These are phyloP conservation scores for Platynereis dumerilii DNA, from an alignment of 2,888 invertebrate species.

Conservation along the genomic window DNA sequence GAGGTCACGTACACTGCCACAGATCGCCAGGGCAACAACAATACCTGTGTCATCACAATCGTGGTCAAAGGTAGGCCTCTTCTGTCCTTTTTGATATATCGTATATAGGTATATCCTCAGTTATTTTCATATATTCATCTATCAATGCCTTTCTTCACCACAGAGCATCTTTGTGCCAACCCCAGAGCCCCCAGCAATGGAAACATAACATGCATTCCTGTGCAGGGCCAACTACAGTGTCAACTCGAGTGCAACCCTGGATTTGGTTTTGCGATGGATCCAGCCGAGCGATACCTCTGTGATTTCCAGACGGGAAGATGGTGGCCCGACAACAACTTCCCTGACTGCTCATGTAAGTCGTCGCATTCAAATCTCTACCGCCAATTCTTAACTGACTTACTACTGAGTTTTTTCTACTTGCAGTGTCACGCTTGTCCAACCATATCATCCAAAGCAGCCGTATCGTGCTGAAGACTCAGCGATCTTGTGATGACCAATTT, in stretches of 20 bases:
- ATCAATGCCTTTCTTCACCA: too few species aligned
- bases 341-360: slow-evolving; percentile 70
- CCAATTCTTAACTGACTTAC: too few species aligned
- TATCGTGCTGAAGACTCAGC: slow-evolving; percentile 48
- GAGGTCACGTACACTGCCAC: slow-evolving; percentile 70
- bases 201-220: slow-evolving; percentile 64
- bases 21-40: slow-evolving; percentile 71
- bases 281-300: slow-evolving; percentile 63
- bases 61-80: slow-evolving; percentile 63
- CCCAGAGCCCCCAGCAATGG: slow-evolving; percentile 67
- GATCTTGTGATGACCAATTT: slow-evolving; percentile 47
- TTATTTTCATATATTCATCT: too few species aligned
- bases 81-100: too few species aligned
- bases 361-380: too few species aligned
- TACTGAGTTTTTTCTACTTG: too few species aligned
- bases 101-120: too few species aligned
- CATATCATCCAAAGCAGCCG: slow-evolving; percentile 54
- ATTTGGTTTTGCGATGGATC: slow-evolving; percentile 68
- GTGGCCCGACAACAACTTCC: slow-evolving; percentile 58
- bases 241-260: slow-evolving; percentile 70
- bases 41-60: slow-evolving; percentile 70
- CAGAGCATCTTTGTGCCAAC: slow-evolving; percentile 65
- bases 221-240: slow-evolving; percentile 66
- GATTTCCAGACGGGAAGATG: slow-evolving; percentile 61
- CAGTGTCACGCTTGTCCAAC: slow-evolving; percentile 53